Base-by-base conservation (phyloP, 1,140 invertebrate genomes). In the Cataglyphis hispanica region DNA sequence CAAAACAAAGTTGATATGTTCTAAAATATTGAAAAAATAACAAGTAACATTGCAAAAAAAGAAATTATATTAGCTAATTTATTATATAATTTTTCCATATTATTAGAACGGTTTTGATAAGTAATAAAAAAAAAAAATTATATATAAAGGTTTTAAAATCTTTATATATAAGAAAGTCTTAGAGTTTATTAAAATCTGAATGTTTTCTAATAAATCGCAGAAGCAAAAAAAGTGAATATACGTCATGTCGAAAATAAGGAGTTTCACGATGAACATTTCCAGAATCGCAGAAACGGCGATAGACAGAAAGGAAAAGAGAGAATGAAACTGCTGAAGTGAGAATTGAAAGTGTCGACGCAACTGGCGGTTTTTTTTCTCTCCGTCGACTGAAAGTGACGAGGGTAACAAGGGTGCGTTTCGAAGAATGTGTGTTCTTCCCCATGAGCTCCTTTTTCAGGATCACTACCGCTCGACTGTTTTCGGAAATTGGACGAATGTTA, bases 401-500 rank as follows among this genome's bases (percentile, higher is more conserved):
- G 66, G 34, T 80, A 64, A 86, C 84, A 31, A 85, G 53, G 75
- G 53, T 58, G 81, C n/a, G 64, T 83, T 83, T 83, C 19, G 40
- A 60, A 43, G 56, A 75, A 22, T 74, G 67, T 27, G 78, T 60
- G 64, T 53, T 43, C 69, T 85, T 70, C 53, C 53, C 13, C 13
- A 34, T 27, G 61, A 80, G 78, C 25, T 83, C 67, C 19, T 61
- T 74, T 56, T 72, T 70, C 37, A 25, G 6, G 16, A 27, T 19
- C 60, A 74, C 70, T n/a, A 11, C 8, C 31, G 27, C 13, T 70
- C 58, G 81, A 89, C 81, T 89, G 89, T 92, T 93, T 93, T 92
- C 90, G 86, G 89, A 92, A 94, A 94, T 94, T 94, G 92, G 84
- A 92, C 87, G 85, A 75, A 74, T 78, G 77, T 80, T 86, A 86